phyloP scores from a whole-genome alignment of 2,888 invertebrate genomes.

The Tribolium freemani region DNA sequence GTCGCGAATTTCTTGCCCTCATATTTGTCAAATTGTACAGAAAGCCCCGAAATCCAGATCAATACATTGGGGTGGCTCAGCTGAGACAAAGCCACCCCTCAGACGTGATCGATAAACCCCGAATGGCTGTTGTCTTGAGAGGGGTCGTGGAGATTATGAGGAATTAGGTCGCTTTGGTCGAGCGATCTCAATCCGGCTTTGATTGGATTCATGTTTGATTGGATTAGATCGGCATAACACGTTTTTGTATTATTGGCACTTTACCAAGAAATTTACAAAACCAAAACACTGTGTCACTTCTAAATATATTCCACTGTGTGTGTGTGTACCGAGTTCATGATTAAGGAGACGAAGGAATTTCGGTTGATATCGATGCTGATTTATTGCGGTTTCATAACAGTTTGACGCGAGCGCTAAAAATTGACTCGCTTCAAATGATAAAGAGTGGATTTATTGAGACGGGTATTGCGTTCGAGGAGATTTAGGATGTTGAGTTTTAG shows the following conservation, averaged over 20 bases:
- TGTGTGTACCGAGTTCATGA: neutral
- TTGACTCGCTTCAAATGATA: neutral
- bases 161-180: neutral
- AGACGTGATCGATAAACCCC: neutral
- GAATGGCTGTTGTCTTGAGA: neutral
- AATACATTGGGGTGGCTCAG: neutral
- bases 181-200: neutral
- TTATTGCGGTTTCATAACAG: neutral
- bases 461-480: neutral
- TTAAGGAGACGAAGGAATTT: neutral
- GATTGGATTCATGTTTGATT: neutral
- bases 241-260: slow-evolving; percentile 3
- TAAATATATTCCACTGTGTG: neutral
- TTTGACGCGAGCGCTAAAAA: neutral
- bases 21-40: neutral
- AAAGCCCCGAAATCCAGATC: neutral
- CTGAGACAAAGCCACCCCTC: neutral
- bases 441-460: neutral
- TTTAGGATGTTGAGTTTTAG: neutral
- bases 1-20: neutral
- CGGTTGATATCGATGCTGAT: neutral
- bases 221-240: neutral
- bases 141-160: neutral
- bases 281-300: slow-evolving; percentile 18
- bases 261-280: slow-evolving; percentile 5